phyloP scores from a whole-genome alignment of 2,888 invertebrate genomes.

The Eucera pruinosa region DNA sequence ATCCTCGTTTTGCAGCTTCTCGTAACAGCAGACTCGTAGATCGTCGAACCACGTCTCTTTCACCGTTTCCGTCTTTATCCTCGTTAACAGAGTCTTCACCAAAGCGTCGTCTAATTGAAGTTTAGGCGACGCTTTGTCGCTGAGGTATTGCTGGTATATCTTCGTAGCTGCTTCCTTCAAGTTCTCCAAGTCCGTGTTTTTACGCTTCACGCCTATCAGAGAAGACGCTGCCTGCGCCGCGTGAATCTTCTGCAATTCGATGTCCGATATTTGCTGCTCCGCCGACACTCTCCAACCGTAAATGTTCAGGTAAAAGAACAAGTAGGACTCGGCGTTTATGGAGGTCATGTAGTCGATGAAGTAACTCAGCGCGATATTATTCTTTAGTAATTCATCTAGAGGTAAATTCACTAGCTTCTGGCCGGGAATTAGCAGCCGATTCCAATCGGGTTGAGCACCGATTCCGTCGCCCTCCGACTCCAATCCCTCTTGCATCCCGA shows the following conservation, averaged over 20 bases:
- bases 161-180: constrained; percentile 89
- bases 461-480: constrained; percentile 84
- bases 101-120: constrained; percentile 88
- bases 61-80: constrained; percentile 88
- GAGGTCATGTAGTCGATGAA: constrained; percentile 91
- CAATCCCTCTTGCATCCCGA: constrained; percentile 84
- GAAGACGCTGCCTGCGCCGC: constrained; percentile 72
- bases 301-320: constrained; percentile 92
- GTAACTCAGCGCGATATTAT: constrained; percentile 90
- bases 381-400: constrained; percentile 90
- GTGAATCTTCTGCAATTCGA: constrained; percentile 85
- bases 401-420: constrained; percentile 87
- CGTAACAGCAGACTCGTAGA: constrained; percentile 89
- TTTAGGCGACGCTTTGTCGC: constrained; percentile 89
- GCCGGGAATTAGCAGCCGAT: constrained; percentile 83
- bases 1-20: constrained; percentile 86
- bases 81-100: constrained; percentile 87
- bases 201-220: constrained; percentile 67
- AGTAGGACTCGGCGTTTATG: constrained; percentile 89
- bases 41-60: constrained; percentile 93
- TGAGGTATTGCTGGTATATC: constrained; percentile 91
- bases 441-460: constrained; percentile 82
- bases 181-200: constrained; percentile 83
- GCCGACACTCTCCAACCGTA: constrained; percentile 89
- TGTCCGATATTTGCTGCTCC: constrained; percentile 88